Conservation (phyloP, 2,113 vertebrate genomes). For the Callocephalon fimbriatum region DNA sequence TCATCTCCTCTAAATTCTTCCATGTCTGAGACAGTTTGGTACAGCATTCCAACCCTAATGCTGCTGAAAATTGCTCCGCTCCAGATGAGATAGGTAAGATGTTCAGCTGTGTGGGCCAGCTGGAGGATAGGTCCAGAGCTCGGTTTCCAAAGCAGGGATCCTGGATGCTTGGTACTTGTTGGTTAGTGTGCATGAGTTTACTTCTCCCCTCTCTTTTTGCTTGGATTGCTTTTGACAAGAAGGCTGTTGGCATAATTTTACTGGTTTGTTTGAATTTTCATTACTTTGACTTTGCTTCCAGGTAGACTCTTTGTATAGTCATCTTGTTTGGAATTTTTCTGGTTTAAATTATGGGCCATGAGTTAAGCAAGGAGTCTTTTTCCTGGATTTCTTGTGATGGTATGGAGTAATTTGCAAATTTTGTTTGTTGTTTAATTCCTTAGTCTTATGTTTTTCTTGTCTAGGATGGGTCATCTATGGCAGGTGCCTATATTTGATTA, state of each 20-base stretch:
- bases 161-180: background rate
- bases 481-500: background rate
- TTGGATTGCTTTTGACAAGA: background rate
- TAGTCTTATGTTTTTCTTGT: background rate
- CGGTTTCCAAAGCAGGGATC: fast-evolving
- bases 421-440: background rate
- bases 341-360: background rate
- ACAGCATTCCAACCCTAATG: background rate
- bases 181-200: background rate
- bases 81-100: background rate
- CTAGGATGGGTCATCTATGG: background rate
- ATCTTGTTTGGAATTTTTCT: background rate
- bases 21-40: background rate
- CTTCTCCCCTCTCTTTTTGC: background rate
- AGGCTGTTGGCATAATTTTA: background rate
- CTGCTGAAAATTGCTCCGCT: background rate
- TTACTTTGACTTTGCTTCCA: background rate
- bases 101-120: background rate
- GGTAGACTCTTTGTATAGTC: background rate
- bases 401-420: background rate
- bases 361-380: background rate
- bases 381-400: background rate
- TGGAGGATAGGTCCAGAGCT: too few relatives aligned
- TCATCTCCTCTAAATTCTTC: background rate
- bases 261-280: background rate